Conservation (phyloP, 2,888 invertebrate genomes). For the Cephus runcator region DNA sequence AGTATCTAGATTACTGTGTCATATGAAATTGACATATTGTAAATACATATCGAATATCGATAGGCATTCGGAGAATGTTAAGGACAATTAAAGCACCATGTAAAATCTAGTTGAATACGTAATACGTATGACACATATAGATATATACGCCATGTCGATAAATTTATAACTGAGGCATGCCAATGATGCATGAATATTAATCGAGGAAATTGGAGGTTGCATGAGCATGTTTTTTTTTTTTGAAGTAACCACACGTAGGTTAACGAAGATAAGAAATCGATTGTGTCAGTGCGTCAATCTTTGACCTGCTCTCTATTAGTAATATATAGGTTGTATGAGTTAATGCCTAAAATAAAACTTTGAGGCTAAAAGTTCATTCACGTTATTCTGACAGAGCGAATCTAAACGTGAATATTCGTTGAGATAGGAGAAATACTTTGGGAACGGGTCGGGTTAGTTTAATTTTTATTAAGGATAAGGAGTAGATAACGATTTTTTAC, state of each 20-base stretch:
- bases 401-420: background rate
- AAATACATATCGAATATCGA: background rate
- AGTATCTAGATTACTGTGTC: background rate
- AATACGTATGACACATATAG: background rate
- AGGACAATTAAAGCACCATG: background rate
- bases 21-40: background rate
- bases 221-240: conserved; percentile 43
- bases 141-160: background rate
- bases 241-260: conserved; percentile 8
- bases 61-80: background rate
- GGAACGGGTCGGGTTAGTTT: background rate
- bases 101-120: background rate
- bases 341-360: background rate
- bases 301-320: background rate
- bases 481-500: background rate
- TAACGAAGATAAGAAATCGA: background rate
- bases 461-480: background rate
- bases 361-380: background rate
- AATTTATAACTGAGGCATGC: conserved; percentile 18
- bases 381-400: background rate
- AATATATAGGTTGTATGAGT: background rate
- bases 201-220: conserved; percentile 35
- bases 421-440: background rate
- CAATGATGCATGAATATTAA: conserved; percentile 39
- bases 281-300: background rate